Evolutionary conservation across 2,113 vertebrate genomes (phyloP), one percentile per base, ranked within the genome.

Genomic region (Malaclemys terrapin): DNA sequence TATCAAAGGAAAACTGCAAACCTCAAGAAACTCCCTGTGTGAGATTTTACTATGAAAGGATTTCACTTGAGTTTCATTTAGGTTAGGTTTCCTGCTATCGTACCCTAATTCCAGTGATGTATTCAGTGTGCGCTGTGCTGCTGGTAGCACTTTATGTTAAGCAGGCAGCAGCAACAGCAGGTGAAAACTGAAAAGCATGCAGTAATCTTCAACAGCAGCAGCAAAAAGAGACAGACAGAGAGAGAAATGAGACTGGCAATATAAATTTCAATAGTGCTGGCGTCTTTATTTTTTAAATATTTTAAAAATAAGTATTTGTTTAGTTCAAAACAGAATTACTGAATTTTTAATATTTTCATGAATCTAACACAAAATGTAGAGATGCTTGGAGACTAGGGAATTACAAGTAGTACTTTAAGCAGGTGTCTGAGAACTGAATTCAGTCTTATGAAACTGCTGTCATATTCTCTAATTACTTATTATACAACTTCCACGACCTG

Each of bases 331-430:
- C 3, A 59, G 85, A 84, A 82, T 76, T 50, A 10, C 5, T 0
- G 10, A 79, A 25, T 75, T 89, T 92, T 92, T 47, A 82, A 90
- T 9, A 12, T 7, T 72, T 16, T 4, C 72, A 10, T 69, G 47
- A 85, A 6, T 82, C n/a, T 87, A 54, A 89, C 25, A 52, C 3
- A 50, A 80, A 31, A 53, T 12, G 10, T 59, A 24, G 65, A 89
- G 87, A 72, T 75, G 1, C 9, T 95, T 86, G 56, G 82, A 87
- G 87, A 49, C 31, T 42, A 89, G 93, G 62, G 27, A 89, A 84
- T 8, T 76, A 80, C 52, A 12, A 87, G 4, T 80, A 83, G 16
- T 35, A 25, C 4, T 76, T 50, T 27, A 54, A 87, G 45, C 13
- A 57, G 8, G 0, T 83, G 10, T 31, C 93, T 54, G 59, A 50